Base-by-base conservation (phyloP, 2,797 vertebrate genomes). In the Dipus sagitta region DNA sequence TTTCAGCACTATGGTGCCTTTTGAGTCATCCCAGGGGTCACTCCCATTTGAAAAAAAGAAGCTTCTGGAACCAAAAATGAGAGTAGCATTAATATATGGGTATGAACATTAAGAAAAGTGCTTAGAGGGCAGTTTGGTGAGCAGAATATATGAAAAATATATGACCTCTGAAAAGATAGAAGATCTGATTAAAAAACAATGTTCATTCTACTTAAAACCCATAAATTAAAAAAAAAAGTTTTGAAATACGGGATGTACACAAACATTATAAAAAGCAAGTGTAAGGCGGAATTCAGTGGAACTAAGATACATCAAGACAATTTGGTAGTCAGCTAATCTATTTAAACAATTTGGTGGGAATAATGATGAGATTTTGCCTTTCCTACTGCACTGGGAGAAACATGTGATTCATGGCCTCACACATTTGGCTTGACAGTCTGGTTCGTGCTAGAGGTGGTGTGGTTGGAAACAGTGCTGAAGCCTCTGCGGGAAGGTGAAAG, bases 21-120 rank as follows among this genome's bases (percentile, higher is more conserved):
- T n/a, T 92, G 24, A n/a, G n/a, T n/a, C n/a, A n/a, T n/a, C n/a
- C n/a, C n/a, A n/a, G 93, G 74, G 12, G 91, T 47, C 87, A 42
- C 11, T 71, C 88, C 87, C 79, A 79, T 88, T n/a, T n/a, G n/a
- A n/a, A 86, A 92, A 70, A 64, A 92, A 64, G 72, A 90, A 88
- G 72, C 72, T 88, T 86, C 79, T 96, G n/a, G n/a, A n/a, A n/a
- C n/a, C n/a, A n/a, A n/a, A n/a, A n/a, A n/a, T n/a, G n/a, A n/a
- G n/a, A n/a, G n/a, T n/a, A n/a, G n/a, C n/a, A n/a, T n/a, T n/a
- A n/a, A n/a, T n/a, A n/a, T n/a, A n/a, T n/a, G n/a, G n/a, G n/a
- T n/a, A n/a, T n/a, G n/a, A n/a, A n/a, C n/a, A n/a, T n/a, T n/a
- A n/a, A 38, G 76, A 23, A 62, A 70, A 54, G 52, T 52, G 12